Evolutionary conservation across 1,140 invertebrate genomes (phyloP).

Genomic region (Drosophila malerkotliana): DNA sequence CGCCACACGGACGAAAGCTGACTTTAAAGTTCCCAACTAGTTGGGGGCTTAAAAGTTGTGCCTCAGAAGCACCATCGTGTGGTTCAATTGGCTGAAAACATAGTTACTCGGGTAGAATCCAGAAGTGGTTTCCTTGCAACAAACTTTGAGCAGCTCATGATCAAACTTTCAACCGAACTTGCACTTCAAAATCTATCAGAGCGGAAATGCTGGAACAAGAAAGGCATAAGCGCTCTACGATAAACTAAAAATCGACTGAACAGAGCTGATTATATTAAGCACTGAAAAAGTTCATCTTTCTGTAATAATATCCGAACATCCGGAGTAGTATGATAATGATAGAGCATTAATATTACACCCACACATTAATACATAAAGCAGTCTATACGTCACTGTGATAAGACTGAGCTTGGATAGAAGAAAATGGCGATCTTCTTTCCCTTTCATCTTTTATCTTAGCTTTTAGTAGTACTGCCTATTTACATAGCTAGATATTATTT

Average conservation of each 20-base stretch:
- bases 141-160: slow-evolving; percentile 17
- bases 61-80: not conserved
- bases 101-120: slow-evolving; percentile 19
- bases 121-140: slow-evolving; percentile 9
- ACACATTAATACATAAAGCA: not conserved
- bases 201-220: not conserved
- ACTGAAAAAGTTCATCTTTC: not conserved
- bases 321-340: not conserved
- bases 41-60: slow-evolving; percentile 26
- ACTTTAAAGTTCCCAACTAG: slow-evolving; percentile 23
- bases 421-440: not conserved
- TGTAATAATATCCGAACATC: not conserved
- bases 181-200: slow-evolving; percentile 21
- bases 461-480: not conserved
- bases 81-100: slow-evolving; percentile 27
- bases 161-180: slow-evolving; percentile 27
- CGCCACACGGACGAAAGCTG: slow-evolving; percentile 5
- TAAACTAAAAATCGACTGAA: not conserved
- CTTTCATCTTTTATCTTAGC: not conserved
- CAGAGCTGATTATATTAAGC: slow-evolving; percentile 1
- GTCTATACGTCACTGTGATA: not conserved
- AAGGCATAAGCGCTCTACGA: not conserved
- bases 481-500: not conserved
- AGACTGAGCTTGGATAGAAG: not conserved
- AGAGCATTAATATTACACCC: not conserved